phyloP scores from a whole-genome alignment of 1,140 invertebrate genomes.

The Leptopilina clavipes region DNA sequence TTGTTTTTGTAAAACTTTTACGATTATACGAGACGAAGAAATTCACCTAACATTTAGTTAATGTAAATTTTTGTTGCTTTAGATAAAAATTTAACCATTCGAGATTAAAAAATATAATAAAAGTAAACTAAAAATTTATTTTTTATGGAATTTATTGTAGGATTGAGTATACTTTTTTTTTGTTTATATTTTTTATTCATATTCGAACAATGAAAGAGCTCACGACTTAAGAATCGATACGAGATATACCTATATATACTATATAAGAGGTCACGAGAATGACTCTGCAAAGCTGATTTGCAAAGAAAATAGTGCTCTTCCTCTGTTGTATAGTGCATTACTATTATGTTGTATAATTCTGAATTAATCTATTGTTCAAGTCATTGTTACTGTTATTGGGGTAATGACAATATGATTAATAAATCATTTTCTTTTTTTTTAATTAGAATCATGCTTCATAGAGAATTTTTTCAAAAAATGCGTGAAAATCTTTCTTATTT shows the following conservation, averaged over 20 bases:
- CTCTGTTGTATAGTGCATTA: background rate
- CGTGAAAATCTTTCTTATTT: no score
- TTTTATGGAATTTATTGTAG: no score
- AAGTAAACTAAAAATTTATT: no score
- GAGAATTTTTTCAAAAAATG: no score
- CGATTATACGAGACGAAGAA: no score
- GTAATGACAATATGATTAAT: background rate
- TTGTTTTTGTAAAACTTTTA: no score
- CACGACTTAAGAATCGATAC: slow-evolving; percentile 22
- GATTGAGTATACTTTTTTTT: background rate
- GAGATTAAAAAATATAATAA: no score
- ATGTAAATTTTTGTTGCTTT: no score
- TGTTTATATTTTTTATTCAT: background rate
- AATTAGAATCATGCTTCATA: no score
- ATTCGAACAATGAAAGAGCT: background rate
- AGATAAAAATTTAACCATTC: no score
- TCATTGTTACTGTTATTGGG: background rate
- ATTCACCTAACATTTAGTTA: no score
- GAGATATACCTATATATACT: slow-evolving; percentile 4
- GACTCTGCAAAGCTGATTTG: slow-evolving; percentile 14
- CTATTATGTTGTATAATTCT: background rate
- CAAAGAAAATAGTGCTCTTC: background rate
- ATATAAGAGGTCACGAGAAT: slow-evolving; percentile 6
- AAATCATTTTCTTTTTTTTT: background rate
- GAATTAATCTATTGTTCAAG: background rate